These are phyloP conservation scores for Cyrtorhinus lividipennis DNA, from an alignment of 1,140 invertebrate genomes.

Conservation along the genomic window DNA sequence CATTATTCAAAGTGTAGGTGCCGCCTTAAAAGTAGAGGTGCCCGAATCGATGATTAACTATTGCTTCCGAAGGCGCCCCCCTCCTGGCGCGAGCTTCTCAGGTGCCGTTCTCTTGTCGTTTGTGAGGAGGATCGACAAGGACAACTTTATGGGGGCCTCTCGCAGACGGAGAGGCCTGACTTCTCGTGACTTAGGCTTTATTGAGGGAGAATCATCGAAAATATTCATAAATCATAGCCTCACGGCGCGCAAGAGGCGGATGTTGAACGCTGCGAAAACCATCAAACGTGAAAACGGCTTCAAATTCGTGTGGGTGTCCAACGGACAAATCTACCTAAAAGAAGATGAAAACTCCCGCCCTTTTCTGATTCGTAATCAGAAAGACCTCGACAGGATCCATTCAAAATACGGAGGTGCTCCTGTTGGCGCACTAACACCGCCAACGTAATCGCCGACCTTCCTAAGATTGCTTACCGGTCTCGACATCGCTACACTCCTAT, in stretches of 20 bases:
- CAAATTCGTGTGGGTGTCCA: neutral
- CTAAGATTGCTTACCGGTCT: neutral
- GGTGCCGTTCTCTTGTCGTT: neutral
- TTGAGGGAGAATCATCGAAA: neutral
- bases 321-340: neutral
- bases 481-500: neutral
- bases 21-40: neutral
- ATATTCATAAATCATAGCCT: neutral
- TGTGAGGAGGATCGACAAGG: neutral
- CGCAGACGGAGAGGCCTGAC: neutral
- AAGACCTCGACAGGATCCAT: neutral
- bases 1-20: neutral
- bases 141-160: neutral
- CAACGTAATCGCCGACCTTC: neutral
- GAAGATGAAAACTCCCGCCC: neutral
- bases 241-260: neutral
- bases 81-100: neutral
- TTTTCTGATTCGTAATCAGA: no score
- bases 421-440: neutral
- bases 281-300: neutral
- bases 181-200: neutral
- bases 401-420: neutral
- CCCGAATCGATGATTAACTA: neutral
- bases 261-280: neutral
- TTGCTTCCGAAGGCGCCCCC: neutral